These are phyloP conservation scores for Marronus borbonicus DNA, from an alignment of 2,888 invertebrate species.

Conservation along the genomic window DNA sequence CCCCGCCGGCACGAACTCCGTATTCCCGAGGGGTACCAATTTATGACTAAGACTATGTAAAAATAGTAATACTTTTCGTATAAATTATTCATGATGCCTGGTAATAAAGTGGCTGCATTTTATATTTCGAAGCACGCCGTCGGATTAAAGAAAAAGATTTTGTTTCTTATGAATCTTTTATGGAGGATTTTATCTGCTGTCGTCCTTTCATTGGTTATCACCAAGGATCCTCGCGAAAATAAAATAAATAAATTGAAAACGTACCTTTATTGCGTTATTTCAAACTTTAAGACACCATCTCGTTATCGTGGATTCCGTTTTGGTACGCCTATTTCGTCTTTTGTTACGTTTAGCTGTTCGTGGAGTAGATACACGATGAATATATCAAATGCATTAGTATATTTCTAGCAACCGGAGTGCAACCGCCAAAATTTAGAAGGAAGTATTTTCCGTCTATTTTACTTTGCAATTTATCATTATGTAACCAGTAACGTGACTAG, in stretches of 20 bases:
- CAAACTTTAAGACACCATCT: not conserved
- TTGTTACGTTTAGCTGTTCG: too few species aligned
- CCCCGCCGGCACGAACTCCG: constrained; percentile 23
- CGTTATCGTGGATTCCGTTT: not conserved
- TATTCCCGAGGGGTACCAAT: constrained; percentile 53
- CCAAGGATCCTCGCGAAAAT: not conserved
- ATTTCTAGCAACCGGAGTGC: too few species aligned
- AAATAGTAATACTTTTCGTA: constrained; percentile 56
- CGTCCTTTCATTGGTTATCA: constrained; percentile 7
- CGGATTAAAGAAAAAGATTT: constrained; percentile 50
- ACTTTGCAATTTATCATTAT: too few species aligned
- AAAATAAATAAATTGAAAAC: constrained; percentile 22
- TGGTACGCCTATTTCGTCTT: not conserved
- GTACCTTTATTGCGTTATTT: constrained; percentile 4
- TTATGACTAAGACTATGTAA: constrained; percentile 59
- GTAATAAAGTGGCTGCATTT: constrained; percentile 59
- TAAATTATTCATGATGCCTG: constrained; percentile 58
- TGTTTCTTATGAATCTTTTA: constrained; percentile 50
- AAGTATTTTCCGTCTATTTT: too few species aligned
- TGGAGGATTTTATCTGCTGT: constrained; percentile 36
- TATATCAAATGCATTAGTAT: too few species aligned
- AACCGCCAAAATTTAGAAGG: too few species aligned
- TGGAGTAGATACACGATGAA: too few species aligned
- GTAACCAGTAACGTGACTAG: too few species aligned
- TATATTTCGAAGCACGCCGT: constrained; percentile 47